Evolutionary conservation across 2,888 invertebrate species (phyloP).

Genomic region (Rutpela maculata): DNA sequence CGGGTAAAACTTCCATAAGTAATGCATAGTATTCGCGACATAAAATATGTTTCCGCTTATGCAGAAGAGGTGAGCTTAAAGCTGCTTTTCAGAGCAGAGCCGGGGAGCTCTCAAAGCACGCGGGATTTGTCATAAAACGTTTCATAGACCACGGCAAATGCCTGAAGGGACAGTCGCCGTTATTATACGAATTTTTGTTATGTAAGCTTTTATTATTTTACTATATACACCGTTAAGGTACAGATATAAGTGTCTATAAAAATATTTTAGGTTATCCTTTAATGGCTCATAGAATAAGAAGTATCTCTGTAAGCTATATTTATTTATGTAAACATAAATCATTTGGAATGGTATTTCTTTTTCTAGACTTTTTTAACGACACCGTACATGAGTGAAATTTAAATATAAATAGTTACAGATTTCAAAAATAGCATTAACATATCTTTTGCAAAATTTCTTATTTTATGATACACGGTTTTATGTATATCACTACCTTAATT

Average conservation of each 20-base stretch:
- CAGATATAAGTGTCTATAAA: slow-evolving; percentile 38
- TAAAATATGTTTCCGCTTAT: slow-evolving; percentile 67
- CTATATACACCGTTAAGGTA: slow-evolving; percentile 33
- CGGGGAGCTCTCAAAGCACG: slow-evolving; percentile 57
- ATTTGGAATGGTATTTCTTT: neutral
- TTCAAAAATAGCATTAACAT: too few relatives aligned
- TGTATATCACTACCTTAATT: too few relatives aligned
- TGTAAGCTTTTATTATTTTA: slow-evolving; percentile 33
- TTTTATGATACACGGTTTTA: too few relatives aligned
- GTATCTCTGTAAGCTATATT: slow-evolving; percentile 11
- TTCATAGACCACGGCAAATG: slow-evolving; percentile 46
- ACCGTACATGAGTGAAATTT: slow-evolving; percentile 2
- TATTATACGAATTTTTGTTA: slow-evolving; percentile 32
- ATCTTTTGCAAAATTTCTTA: too few relatives aligned
- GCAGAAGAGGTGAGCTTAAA: slow-evolving; percentile 62
- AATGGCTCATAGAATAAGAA: slow-evolving; percentile 30
- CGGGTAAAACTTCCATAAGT: slow-evolving; percentile 60
- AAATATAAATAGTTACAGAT: too few relatives aligned
- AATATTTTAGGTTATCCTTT: slow-evolving; percentile 21
- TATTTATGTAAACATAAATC: slow-evolving; percentile 28
- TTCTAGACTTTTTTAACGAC: neutral
- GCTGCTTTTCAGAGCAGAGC: slow-evolving; percentile 47
- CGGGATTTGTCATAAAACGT: slow-evolving; percentile 65
- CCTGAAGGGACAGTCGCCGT: slow-evolving; percentile 27
- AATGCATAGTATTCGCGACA: slow-evolving; percentile 64